Percentiles rank a stretch among this genome's conserved stretches.
phyloP scores from a whole-genome alignment of 2,888 invertebrate genomes.

The Clepsis dumicolana region DNA sequence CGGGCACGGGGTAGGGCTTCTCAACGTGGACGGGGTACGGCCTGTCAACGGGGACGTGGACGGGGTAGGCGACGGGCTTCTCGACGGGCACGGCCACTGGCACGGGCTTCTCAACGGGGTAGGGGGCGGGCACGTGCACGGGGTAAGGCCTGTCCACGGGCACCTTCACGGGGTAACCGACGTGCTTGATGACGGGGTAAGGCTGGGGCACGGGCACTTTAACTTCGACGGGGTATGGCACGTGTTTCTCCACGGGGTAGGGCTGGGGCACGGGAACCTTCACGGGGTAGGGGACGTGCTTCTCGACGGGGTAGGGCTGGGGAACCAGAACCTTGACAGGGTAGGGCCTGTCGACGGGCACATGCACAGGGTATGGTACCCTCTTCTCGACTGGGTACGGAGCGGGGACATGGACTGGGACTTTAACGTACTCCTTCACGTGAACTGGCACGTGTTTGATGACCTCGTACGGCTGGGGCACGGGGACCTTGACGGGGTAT shows the following conservation, averaged over 20 bases:
- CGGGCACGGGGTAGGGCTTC: slow-evolving; percentile 82
- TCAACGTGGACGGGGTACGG: slow-evolving; percentile 86
- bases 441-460: slow-evolving; percentile 89
- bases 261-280: slow-evolving; percentile 91
- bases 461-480: slow-evolving; percentile 91
- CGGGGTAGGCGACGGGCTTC: slow-evolving; percentile 87
- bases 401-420: slow-evolving; percentile 91
- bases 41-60: slow-evolving; percentile 88
- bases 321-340: slow-evolving; percentile 93
- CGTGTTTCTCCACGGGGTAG: slow-evolving; percentile 92
- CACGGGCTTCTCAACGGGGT: slow-evolving; percentile 87
- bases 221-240: slow-evolving; percentile 90
- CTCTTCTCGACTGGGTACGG: slow-evolving; percentile 93
- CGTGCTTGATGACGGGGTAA: slow-evolving; percentile 89
- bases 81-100: slow-evolving; percentile 88
- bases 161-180: slow-evolving; percentile 89
- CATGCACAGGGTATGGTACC: slow-evolving; percentile 89
- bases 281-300: slow-evolving; percentile 90
- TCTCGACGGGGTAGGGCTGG: slow-evolving; percentile 93
- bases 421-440: slow-evolving; percentile 92
- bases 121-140: slow-evolving; percentile 88
- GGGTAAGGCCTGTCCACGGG: slow-evolving; percentile 90
- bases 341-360: slow-evolving; percentile 91
- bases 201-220: slow-evolving; percentile 92
- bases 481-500: slow-evolving; percentile 89